Conservation (phyloP, 2,888 invertebrate genomes). For the Ectemnius lituratus region DNA sequence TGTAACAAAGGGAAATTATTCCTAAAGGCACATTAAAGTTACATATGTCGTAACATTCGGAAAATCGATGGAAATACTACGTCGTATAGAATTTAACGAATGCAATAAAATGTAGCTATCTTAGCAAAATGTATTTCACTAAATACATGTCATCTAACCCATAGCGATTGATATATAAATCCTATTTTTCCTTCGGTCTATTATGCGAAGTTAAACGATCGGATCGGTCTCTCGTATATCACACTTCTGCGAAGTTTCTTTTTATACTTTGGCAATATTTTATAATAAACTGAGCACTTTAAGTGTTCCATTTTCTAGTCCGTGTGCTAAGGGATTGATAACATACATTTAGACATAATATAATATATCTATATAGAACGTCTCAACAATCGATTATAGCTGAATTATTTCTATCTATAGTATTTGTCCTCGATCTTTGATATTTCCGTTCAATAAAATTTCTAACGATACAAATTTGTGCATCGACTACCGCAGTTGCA, state of each 20-base stretch:
- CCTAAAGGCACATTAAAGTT: constrained; percentile 64
- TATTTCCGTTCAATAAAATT: constrained; percentile 40
- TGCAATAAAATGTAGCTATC: constrained; percentile 56
- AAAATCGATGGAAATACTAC: constrained; percentile 52
- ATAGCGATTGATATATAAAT: constrained; percentile 44
- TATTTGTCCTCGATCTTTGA: constrained; percentile 48
- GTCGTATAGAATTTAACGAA: constrained; percentile 50
- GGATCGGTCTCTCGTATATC: constrained; percentile 19
- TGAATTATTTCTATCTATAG: constrained; percentile 49
- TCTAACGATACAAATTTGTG: constrained; percentile 38
- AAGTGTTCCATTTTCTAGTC: constrained; percentile 9
- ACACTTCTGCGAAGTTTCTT: constrained; percentile 22
- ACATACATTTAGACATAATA: constrained; percentile 55
- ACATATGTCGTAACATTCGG: constrained; percentile 56
- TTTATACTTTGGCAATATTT: constrained; percentile 24
- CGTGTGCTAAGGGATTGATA: constrained; percentile 47
- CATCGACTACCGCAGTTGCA: constrained; percentile 23
- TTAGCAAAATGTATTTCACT: constrained; percentile 45
- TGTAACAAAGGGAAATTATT: constrained; percentile 60
- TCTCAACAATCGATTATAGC: constrained; percentile 59
- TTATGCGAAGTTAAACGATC: constrained; percentile 27
- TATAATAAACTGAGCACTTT: constrained; percentile 12
- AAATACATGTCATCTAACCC: constrained; percentile 50
- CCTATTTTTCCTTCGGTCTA: constrained; percentile 24
- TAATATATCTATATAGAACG: constrained; percentile 62